Base-by-base conservation (phyloP, 2,888 invertebrate genomes). In the Elysia crispata region DNA sequence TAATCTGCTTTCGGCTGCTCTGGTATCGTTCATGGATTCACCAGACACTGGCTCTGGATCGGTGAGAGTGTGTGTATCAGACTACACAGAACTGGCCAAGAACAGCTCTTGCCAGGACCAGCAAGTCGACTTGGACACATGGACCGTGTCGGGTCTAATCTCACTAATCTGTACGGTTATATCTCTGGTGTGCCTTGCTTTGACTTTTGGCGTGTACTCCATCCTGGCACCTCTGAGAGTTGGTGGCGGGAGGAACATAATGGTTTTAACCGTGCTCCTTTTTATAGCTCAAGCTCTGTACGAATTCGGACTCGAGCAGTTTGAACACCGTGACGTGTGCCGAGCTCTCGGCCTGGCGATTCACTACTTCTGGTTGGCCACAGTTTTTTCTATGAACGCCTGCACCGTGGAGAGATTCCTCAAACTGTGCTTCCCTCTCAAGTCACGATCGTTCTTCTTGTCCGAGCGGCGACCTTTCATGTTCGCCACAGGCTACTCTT, bases 351-450 rank as follows among this genome's bases (percentile, higher is more conserved):
- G 85, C 13, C 78, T 85, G 23, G 13, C 79, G 5, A 66, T 84
- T n/a, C 87, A 87, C 75, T 85, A 81, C 66, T 77, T 82, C 54
- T 86, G 86, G 86, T 57, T 87, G 69, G 64, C 83, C 3, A 60
- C 81, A 1, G 77, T 84, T 30, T 79, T 83, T 25, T 86, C 86
- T 81, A 84, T 84, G 83, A 82, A 83, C 33, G 75, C 84, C n/a
- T 85, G 85, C 70, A 83, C 84, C 57, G 83, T 82, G 57, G 85
- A 86, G 69, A 82, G 76, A 66, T 76, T 86, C 82, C 79, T 69
- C 81, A 78, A 81, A 11, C 82, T 83, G 13, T 72, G 77, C 57
- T 69, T 78, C 50, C 50, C 41, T 8, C 28, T 76, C 25, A 33
- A 18, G 18, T 76, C 76, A 1, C 8, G 76, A 33, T 20, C 66